Evolutionary conservation across 1,140 invertebrate genomes (phyloP), one percentile per base, ranked within the genome.

Genomic region (Drosophila takahashii): DNA sequence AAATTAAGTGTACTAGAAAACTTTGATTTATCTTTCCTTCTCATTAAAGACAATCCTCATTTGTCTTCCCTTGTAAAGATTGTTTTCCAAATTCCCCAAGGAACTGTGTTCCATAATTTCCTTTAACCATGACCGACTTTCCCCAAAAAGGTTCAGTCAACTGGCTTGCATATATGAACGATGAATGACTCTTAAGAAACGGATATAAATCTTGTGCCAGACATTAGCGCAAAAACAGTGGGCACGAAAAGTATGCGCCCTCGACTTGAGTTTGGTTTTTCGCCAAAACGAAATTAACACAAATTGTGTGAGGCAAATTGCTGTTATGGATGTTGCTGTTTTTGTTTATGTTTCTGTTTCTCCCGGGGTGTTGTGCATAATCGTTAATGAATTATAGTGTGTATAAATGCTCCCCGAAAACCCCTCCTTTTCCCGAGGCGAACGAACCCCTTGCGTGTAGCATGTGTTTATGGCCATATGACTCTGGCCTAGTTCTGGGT

Each of bases 331-430:
- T 45, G 59, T 56, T 58, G 44, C 47, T 29, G 48, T 48, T 48
- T 29, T 48, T 61, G 47, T 72, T 44, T 54, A 13, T 41, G 34
- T 37, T 41, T 51, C 29, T 29, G 47, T 44, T 37, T 18, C 29
- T 47, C 15, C 29, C 61, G 64, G 78, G 74, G 75, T 78, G 81
- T 79, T 69, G 78, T 81, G 83, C 83, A 86, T 86, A 86, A 86
- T 86, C 83, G 83, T 86, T 86, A 86, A 87, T 86, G 83, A 86
- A 86, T 86, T 87, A 87, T 79, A 66, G 77, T 60, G 16, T 48
- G 50, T 48, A 56, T 47, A 56, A 73, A 73, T 52, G 41, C 41
- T 8, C 34, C 11, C 44, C 50, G 10, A 8, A 18, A 9, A 15
- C 36, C 8, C 5, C 13, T 0, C 36, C 32, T 29, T 18, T 2